Evolutionary conservation across 2,888 invertebrate genomes (phyloP), one percentile per base, ranked within the genome.

Genomic region (Drosophila rellima): DNA sequence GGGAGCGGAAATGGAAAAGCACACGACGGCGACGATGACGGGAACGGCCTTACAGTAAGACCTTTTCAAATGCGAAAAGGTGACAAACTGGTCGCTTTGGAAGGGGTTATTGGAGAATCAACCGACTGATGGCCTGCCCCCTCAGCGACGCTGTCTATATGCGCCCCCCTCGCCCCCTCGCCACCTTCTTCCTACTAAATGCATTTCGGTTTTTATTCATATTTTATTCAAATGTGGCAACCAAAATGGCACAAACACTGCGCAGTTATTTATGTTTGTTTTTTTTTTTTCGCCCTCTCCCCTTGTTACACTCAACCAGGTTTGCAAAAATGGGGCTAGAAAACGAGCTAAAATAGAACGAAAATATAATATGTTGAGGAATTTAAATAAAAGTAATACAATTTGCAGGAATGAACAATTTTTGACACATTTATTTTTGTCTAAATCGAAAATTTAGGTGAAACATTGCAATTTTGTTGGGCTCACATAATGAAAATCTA

Each of bases 121-220:
- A 33, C 37, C 40, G 54, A 45, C 40, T 56, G 64, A 72, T 56
- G 42, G 56, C 17, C 47, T 42, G 17, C 23, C 31, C 13, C 40
- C 31, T 13, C 26, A n/a, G 20, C 31, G 17, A 13, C 29, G 23
- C 35, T 45, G 13, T 17, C 26, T 29, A 47, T 26, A 35, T 15
- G 26, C 26, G 50, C 50, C 47, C 20, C 33, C 13, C 62, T 55
- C 13, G n/a, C n/a, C n/a, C n/a, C n/a, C n/a, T n/a, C n/a, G n/a
- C n/a, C n/a, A n/a, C 11, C 35, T 17, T 17, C 37, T 18, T 39
- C 66, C 74, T 71, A 70, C 87, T 89, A 87, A 89, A 87, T 85
- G 89, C 84, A 89, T 89, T 85, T 85, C 82, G 79, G 88, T 77
- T 85, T 82, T 85, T 85, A 87, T 85, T 85, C 89, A 89, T 89